Conservation (phyloP, 2,888 invertebrate genomes). For the Mactromeris polynyma region DNA sequence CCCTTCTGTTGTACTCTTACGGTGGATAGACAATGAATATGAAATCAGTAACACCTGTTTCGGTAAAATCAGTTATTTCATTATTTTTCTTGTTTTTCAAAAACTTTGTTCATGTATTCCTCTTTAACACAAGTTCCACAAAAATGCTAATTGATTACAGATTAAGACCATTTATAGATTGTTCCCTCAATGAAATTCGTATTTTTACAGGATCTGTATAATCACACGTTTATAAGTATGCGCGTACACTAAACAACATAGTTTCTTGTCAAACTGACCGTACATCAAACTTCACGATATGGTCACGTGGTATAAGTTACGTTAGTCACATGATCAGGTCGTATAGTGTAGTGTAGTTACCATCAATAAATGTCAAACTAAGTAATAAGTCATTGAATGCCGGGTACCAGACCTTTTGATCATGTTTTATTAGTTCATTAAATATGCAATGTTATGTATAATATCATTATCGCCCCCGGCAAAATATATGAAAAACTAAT, state of each 20-base stretch:
- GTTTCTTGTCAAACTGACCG: neutral
- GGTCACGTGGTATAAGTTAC: neutral
- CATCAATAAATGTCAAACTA: neutral
- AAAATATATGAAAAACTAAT: neutral
- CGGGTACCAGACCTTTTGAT: neutral
- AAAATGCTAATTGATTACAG: too few relatives aligned
- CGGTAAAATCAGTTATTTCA: too few relatives aligned
- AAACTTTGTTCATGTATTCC: too few relatives aligned
- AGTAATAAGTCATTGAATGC: neutral
- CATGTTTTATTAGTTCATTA: conserved; percentile 5
- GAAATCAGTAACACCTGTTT: too few relatives aligned
- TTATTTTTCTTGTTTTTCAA: too few relatives aligned
- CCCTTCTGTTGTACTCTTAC: too few relatives aligned
- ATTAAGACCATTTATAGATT: too few relatives aligned
- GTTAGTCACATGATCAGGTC: neutral
- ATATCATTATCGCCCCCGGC: neutral
- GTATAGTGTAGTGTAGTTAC: neutral
- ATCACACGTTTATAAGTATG: too few relatives aligned
- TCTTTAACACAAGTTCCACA: too few relatives aligned
- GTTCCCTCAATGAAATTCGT: too few relatives aligned
- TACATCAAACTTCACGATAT: neutral
- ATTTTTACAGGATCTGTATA: too few relatives aligned
- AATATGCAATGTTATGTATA: conserved; percentile 8
- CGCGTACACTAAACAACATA: neutral
- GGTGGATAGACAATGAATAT: too few relatives aligned